Conservation (phyloP, 1,140 invertebrate genomes). For the Cotesia typhae region DNA sequence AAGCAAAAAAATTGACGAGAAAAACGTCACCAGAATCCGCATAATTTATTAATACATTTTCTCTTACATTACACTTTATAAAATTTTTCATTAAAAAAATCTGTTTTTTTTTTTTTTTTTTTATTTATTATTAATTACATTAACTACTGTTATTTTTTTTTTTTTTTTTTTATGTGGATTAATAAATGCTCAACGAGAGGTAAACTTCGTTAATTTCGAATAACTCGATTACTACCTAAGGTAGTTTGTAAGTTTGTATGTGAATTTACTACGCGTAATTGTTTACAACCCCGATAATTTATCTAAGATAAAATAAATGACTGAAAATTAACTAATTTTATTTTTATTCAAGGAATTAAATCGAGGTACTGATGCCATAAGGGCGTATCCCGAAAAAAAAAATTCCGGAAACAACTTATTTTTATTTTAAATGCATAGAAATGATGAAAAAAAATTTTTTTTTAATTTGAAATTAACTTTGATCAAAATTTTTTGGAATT, state of each 20-base stretch:
- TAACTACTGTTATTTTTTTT: too few relatives aligned
- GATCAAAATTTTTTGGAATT: too few relatives aligned
- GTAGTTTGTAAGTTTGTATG: constrained; percentile 22
- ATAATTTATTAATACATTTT: not conserved
- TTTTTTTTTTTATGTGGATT: not conserved
- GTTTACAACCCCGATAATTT: not conserved
- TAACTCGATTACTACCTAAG: not conserved
- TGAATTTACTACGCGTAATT: constrained; percentile 16
- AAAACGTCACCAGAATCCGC: not conserved
- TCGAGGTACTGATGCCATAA: too few relatives aligned
- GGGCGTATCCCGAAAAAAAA: too few relatives aligned
- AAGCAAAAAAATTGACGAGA: not conserved
- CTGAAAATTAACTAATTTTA: not conserved
- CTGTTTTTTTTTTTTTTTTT: not conserved
- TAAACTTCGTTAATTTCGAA: too few relatives aligned
- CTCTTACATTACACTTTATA: not conserved
- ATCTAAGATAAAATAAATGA: constrained; percentile 9
- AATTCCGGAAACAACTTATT: too few relatives aligned
- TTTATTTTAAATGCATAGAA: too few relatives aligned
- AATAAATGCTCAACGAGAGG: constrained; percentile 1
- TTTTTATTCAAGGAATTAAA: too few relatives aligned
- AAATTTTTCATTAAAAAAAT: not conserved
- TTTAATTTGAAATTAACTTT: too few relatives aligned
- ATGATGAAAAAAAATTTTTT: too few relatives aligned
- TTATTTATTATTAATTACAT: too few relatives aligned